Evolutionary conservation across 1,140 invertebrate species (phyloP).

Genomic region (Trinorchestia longiramus): DNA sequence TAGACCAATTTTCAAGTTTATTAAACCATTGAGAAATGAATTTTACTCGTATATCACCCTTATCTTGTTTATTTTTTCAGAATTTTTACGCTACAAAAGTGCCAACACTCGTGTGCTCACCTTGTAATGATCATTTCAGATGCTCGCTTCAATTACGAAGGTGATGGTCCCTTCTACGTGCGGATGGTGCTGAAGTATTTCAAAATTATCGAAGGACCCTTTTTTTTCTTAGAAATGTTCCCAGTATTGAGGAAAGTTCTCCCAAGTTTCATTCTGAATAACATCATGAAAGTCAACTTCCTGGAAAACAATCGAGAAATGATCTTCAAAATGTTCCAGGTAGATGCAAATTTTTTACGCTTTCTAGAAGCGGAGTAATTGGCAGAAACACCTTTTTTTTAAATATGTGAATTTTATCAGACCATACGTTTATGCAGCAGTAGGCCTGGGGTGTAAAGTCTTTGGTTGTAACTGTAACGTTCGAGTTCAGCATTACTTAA

Average conservation of each 20-base stretch:
- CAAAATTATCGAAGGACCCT: conserved; percentile 41
- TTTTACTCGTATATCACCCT: not conserved
- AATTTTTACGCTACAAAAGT: no score
- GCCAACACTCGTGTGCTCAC: not conserved
- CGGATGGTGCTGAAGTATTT: conserved; percentile 8
- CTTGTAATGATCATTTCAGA: not conserved
- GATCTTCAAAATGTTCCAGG: not conserved
- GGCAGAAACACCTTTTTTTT: not conserved
- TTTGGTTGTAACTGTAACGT: no score
- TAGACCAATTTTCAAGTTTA: not conserved
- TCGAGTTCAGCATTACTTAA: no score
- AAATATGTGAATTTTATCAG: no score
- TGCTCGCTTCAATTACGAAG: not conserved
- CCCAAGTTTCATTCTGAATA: conserved; percentile 30
- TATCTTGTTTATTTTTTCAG: no score
- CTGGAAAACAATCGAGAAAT: not conserved
- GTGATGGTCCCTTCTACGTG: not conserved
- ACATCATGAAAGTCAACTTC: not conserved
- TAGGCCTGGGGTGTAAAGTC: no score
- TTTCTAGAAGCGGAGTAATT: not conserved
- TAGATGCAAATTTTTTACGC: not conserved
- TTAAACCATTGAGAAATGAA: not conserved
- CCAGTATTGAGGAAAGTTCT: not conserved
- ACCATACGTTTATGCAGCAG: no score
- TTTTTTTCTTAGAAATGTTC: conserved; percentile 1